Evolutionary conservation across 2,888 invertebrate genomes (phyloP).

Genomic region (Tubiluchus corallicola): DNA sequence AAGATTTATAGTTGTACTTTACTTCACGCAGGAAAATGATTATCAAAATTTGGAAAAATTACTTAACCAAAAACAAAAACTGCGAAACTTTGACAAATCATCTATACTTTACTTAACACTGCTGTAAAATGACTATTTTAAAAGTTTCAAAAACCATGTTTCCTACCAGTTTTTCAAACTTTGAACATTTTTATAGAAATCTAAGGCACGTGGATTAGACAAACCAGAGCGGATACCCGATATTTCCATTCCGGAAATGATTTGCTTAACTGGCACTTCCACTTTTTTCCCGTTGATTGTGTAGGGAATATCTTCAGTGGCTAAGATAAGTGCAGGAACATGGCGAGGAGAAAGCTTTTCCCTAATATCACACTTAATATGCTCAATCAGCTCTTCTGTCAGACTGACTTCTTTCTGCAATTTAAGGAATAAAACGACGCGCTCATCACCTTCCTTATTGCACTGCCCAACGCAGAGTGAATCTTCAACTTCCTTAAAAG

Average conservation of each 20-base stretch:
- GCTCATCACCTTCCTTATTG: constrained; percentile 32
- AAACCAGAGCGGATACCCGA: too few relatives aligned
- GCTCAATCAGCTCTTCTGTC: constrained; percentile 26
- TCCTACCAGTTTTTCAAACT: too few relatives aligned
- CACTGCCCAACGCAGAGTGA: constrained; percentile 37
- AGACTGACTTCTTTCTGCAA: constrained; percentile 25
- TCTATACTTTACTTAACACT: too few relatives aligned
- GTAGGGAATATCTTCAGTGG: constrained; percentile 35
- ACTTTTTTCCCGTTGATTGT: constrained; percentile 40
- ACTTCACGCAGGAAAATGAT: too few relatives aligned
- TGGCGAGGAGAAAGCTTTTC: constrained; percentile 34
- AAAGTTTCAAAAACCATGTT: too few relatives aligned
- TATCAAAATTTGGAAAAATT: too few relatives aligned
- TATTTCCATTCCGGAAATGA: constrained; percentile 32
- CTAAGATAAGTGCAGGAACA: constrained; percentile 34
- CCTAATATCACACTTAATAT: constrained; percentile 30
- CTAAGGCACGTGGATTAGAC: too few relatives aligned
- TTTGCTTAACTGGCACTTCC: constrained; percentile 36
- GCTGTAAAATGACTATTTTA: too few relatives aligned
- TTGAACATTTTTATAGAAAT: too few relatives aligned
- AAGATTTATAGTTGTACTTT: too few relatives aligned
- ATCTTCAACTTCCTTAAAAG: constrained; percentile 34
- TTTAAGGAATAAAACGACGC: constrained; percentile 37
- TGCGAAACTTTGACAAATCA: too few relatives aligned
- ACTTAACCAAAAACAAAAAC: too few relatives aligned